Conservation (phyloP, 1,140 invertebrate genomes). For the Hesperophylax magnus region DNA sequence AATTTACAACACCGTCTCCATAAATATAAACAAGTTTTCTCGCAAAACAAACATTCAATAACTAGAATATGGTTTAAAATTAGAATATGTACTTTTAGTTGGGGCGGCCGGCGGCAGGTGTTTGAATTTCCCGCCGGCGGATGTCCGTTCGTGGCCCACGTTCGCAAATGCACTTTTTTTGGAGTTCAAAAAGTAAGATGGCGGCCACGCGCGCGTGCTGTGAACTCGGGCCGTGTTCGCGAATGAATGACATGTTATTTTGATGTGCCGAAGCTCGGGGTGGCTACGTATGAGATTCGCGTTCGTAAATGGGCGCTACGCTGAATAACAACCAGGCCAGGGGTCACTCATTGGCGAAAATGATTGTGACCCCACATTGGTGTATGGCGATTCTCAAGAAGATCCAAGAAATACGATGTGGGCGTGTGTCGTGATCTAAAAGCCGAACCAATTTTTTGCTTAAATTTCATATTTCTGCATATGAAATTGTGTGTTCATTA, state of each 20-base stretch:
- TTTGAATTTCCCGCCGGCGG: conserved; percentile 32
- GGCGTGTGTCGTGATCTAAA: too few relatives aligned
- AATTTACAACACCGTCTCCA: too few relatives aligned
- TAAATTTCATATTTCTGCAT: too few relatives aligned
- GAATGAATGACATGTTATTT: conserved; percentile 26
- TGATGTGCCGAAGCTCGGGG: not conserved
- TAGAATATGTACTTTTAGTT: conserved; percentile 33
- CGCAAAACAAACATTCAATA: too few relatives aligned
- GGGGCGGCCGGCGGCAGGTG: conserved; percentile 11
- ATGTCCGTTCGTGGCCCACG: conserved; percentile 34
- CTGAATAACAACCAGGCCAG: conserved; percentile 32
- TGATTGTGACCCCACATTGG: conserved; percentile 1
- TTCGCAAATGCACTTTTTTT: conserved; percentile 36
- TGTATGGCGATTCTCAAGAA: too few relatives aligned
- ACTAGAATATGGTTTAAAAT: not conserved
- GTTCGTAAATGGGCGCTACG: not conserved
- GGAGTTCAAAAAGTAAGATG: conserved; percentile 21
- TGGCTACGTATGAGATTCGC: conserved; percentile 12
- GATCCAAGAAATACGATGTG: too few relatives aligned
- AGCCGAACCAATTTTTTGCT: too few relatives aligned
- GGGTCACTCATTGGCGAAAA: conserved; percentile 8
- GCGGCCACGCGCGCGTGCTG: conserved; percentile 25
- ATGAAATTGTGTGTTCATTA: too few relatives aligned
- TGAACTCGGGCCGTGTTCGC: conserved; percentile 28
- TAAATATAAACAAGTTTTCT: too few relatives aligned